Conservation (phyloP, 2,113 vertebrate genomes). For the Canis aureus region DNA sequence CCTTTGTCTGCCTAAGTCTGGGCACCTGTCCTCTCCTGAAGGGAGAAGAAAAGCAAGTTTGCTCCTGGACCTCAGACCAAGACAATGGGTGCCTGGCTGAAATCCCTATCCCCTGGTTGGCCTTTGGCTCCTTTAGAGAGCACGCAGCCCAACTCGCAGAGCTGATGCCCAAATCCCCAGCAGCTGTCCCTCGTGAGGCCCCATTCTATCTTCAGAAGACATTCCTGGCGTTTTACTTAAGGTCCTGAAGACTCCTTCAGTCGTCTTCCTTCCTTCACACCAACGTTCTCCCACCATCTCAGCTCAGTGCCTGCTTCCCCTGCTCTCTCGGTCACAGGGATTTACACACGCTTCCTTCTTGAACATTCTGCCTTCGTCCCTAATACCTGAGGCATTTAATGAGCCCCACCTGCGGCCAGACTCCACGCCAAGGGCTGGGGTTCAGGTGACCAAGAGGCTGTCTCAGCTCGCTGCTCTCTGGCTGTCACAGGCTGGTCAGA, state of each 20-base stretch:
- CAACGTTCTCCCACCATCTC: background rate
- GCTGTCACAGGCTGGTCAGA: background rate
- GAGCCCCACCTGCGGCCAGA: background rate
- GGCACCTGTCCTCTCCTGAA: background rate
- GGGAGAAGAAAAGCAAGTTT: background rate
- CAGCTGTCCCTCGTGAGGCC: fast-evolving
- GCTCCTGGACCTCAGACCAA: background rate
- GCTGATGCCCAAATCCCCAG: background rate
- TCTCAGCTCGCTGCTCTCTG: background rate
- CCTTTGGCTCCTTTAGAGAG: background rate
- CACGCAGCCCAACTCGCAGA: background rate
- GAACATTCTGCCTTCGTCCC: background rate
- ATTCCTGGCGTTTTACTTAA: background rate
- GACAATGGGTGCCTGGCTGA: background rate
- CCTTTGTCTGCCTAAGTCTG: background rate
- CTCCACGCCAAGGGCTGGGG: background rate
- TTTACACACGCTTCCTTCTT: background rate
- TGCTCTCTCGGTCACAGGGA: background rate
- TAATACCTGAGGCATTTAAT: background rate
- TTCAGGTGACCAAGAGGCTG: background rate
- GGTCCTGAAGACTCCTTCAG: background rate
- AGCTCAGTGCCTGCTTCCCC: background rate
- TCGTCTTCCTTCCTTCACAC: background rate
- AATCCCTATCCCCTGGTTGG: fast-evolving
- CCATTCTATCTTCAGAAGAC: background rate